Evolutionary conservation across 2,797 vertebrate genomes (phyloP).

Genomic region (Chelon auratus): DNA sequence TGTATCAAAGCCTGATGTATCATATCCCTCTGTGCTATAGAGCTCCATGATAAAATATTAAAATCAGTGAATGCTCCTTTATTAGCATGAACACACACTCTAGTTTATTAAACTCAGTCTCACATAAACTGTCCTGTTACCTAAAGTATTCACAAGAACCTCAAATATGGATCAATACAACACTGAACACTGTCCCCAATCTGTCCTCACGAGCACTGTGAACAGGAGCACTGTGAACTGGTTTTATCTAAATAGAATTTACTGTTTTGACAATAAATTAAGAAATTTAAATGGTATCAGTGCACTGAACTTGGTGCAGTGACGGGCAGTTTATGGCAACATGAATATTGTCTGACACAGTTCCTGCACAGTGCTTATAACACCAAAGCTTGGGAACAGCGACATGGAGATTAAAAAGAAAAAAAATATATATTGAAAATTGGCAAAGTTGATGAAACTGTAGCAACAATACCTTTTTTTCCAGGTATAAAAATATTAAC

Average conservation of each 20-base stretch:
- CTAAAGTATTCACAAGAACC: background rate
- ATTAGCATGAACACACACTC: background rate
- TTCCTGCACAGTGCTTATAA: no score
- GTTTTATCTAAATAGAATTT: no score
- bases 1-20: background rate
- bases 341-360: background rate
- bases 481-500: slow-evolving; percentile 20
- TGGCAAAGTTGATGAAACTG: slow-evolving; percentile 5
- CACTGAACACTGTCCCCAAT: background rate
- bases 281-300: no score
- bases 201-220: no score
- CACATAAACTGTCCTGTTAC: background rate
- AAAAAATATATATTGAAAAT: background rate
- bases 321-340: background rate
- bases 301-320: no score
- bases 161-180: background rate
- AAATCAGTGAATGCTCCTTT: background rate
- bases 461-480: slow-evolving; percentile 16
- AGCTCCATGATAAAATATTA: no score
- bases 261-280: no score
- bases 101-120: background rate
- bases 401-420: background rate
- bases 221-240: background rate
- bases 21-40: no score
- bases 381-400: background rate